Base-by-base conservation (phyloP, 2,113 vertebrate species). In the Trachemys scripta region DNA sequence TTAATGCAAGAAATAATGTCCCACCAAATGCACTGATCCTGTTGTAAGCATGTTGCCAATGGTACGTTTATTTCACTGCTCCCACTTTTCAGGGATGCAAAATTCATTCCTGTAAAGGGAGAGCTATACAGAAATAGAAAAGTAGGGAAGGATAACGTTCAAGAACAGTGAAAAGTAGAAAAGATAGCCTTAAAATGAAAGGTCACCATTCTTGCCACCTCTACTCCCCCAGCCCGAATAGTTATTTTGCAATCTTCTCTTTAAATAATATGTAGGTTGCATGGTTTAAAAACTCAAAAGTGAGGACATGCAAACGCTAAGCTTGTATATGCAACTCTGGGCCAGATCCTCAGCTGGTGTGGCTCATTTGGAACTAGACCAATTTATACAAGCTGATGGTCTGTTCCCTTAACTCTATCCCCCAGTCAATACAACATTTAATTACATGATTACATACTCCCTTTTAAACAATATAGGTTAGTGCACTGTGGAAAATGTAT, bases 111-210 rank as follows among this genome's bases (percentile, higher is more conserved):
- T 65, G 59, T 51, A 22, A 50, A 69, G 59, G 13, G 56, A 65
- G 50, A 56, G 51, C 53, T 54, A 90, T 79, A 92, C 88, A 82
- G 24, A 45, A 50, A 47, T 27, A 38, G 76, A 69, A 84, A 94
- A 76, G 6, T 54, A 83, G 47, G 59, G 14, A 27, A 38, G 27
- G 35, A 35, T 81, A 91, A 16, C 22, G 79, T 78, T 16, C 57
- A 84, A 38, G 38, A 56, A 19, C 51, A 57, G 47, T 76, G 35
- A 45, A 75, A 29, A 24, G 45, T 84, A 87, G 42, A 17, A 76
- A 49, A 47, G 17, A 80, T 17, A 50, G 50, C 38, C 38, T 35
- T 45, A 57, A 62, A 89, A 19, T 31, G 50, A 69, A 51, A 31
- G 56, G 16, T 9, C 9, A 24, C 8, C 6, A 42, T 59, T 49